Evolutionary conservation across 2,888 invertebrate species (phyloP), one percentile per base, ranked within the genome.

Genomic region (Strigamia maritima): DNA sequence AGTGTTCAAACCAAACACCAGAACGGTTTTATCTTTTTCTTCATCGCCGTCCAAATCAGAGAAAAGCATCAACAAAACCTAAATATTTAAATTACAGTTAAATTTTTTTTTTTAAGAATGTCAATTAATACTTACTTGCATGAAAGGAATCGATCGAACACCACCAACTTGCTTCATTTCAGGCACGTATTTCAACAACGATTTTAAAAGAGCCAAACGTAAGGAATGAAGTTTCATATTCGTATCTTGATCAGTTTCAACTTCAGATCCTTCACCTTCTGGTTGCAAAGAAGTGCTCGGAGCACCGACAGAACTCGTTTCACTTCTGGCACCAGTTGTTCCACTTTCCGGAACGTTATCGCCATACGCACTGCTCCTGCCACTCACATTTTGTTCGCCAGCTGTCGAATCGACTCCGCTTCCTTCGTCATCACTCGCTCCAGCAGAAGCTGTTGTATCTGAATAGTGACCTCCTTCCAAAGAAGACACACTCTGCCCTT

Each of bases 351-450:
- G 89, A 40, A 88, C 87, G 82, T 89, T 89, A 84, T 93, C 93
- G 83, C 95, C 96, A 85, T 96, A 96, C 1, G 94, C 93, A 83
- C 95, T 95, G 87, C 95, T 96, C 60, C 95, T 90, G 7, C 95
- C 96, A n/a, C 95, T 95, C 12, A 93, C 94, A 84, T 90, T 91
- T 82, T 90, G 90, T 83, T 90, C 90, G n/a, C 95, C 94, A 26
- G 93, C 93, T 83, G 95, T 94, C 84, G 95, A 95, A 85, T 96
- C 96, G 31, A 94, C 94, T 35, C 93, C 95, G 84, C 95, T 95
- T 78, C 94, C 97, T 86, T 97, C 97, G 86, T 95, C 95, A 85
- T 97, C 97, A 12, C 95, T 95, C 6, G 94, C 95, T 78, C 90
- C 94, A 2, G 94, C 93, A 19, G 95, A 94, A 22, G 93, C 93